Evolutionary conservation across 1,140 invertebrate species (phyloP), one percentile per base, ranked within the genome.

Genomic region (Himalopsyche phryganea): DNA sequence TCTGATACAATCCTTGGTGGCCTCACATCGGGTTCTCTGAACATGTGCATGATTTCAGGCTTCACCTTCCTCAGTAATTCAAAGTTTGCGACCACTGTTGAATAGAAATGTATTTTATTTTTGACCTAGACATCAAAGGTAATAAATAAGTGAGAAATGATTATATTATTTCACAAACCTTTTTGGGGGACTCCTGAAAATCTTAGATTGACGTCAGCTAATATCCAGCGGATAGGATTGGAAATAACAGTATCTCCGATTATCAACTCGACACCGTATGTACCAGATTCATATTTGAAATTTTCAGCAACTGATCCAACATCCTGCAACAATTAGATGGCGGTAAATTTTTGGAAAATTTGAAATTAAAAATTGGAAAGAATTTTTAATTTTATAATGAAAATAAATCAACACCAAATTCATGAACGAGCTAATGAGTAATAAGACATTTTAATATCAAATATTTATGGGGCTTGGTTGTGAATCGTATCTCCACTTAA

Each of bases 1-100:
- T 93, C 88, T 0, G 95, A 98, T 28, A 98, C 86, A 45, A 88
- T 72, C 41, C 84, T 83, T 10, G 94, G 82, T 41, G 97, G 96
- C 42, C 94, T 82, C 66, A 90, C 89, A 71, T 98, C 96, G 9
- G 95, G 91, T 69, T 87, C 84, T 28, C 94, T 85, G 83, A 98
- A 98, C 77, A 88, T 75, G 78, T 99, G 96, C 81, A 86, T 80
- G 63, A 97, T 96, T 80, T 96, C 91, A 2, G 90, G 86, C 70
- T 92, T 89, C 11, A 85, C 81, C 42, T 79, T 74, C 75, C 73
- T 81, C 52, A 70, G 41, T n/a, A 23, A 11, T 15, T 32, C 20
- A 17, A 18, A 14, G 13, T 13, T 33, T 54, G 42, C 4, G 46
- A 54, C 18, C 4, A 45, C 15, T 17, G n/a, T 40, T 40, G 15